phyloP scores from a whole-genome alignment of 1,140 invertebrate genomes.

The Homarus americanus region DNA sequence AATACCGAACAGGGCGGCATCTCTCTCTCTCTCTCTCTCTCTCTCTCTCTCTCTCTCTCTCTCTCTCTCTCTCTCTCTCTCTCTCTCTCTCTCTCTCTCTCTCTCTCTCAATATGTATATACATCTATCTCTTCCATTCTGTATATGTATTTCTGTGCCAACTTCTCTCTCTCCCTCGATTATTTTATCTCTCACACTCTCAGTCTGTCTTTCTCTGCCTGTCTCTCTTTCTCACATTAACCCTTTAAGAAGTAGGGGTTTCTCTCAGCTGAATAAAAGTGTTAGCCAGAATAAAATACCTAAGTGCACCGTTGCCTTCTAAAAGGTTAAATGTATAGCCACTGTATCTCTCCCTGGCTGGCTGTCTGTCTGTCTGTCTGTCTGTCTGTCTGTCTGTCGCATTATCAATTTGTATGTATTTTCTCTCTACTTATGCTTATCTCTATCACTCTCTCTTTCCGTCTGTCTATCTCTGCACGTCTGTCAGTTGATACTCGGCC shows the following conservation, averaged over 20 bases:
- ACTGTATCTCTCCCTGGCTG: constrained; percentile 24
- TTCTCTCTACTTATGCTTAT: neutral
- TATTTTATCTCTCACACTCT: too few relatives aligned
- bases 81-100: constrained; percentile 17
- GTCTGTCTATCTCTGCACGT: neutral
- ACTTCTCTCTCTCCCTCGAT: neutral
- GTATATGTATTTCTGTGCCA: neutral
- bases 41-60: constrained; percentile 39
- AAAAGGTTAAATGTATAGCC: too few relatives aligned
- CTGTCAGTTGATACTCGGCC: neutral
- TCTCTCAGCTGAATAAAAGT: too few relatives aligned
- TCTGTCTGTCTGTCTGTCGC: constrained; percentile 4
- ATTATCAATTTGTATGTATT: neutral
- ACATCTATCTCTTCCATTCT: neutral
- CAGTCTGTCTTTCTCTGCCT: too few relatives aligned
- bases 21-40: constrained; percentile 27
- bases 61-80: constrained; percentile 37
- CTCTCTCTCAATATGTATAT: neutral
- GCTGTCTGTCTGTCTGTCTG: constrained; percentile 32
- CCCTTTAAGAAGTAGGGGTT: too few relatives aligned
- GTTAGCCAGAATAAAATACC: too few relatives aligned
- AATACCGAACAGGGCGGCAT: too few relatives aligned
- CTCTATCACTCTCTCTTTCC: neutral
- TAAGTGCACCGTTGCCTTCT: too few relatives aligned
- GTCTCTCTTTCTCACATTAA: too few relatives aligned